Evolutionary conservation across 2,888 invertebrate species (phyloP).

Genomic region (Parnassius orleans): DNA sequence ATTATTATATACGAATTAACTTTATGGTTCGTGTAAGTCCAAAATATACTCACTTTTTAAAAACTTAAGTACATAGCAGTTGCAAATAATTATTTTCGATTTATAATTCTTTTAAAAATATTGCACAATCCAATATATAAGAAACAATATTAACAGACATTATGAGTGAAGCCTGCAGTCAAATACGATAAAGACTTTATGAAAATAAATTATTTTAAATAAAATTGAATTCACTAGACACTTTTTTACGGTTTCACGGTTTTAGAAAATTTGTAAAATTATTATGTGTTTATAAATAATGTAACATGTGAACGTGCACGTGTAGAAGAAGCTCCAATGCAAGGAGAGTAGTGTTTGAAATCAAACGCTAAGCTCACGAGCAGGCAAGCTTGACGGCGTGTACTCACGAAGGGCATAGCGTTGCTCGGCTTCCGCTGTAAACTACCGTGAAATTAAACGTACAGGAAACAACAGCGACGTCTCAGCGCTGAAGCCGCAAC

Average conservation of each 20-base stretch:
- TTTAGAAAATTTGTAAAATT: neutral
- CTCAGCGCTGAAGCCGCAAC: slow-evolving; percentile 79
- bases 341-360: neutral
- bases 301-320: neutral
- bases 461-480: slow-evolving; percentile 73
- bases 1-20: too few relatives aligned
- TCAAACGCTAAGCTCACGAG: slow-evolving; percentile 47
- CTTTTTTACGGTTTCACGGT: neutral
- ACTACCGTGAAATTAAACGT: slow-evolving; percentile 76
- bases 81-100: too few relatives aligned
- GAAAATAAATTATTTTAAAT: too few relatives aligned
- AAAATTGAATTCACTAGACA: too few relatives aligned
- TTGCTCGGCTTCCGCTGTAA: slow-evolving; percentile 53
- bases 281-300: neutral
- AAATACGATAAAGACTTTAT: too few relatives aligned
- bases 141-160: too few relatives aligned
- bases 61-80: too few relatives aligned
- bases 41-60: too few relatives aligned
- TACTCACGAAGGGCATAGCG: slow-evolving; percentile 77
- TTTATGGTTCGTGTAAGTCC: too few relatives aligned
- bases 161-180: too few relatives aligned
- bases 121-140: too few relatives aligned
- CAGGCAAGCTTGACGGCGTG: slow-evolving; percentile 46
- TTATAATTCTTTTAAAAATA: too few relatives aligned
- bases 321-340: neutral